phyloP scores from a whole-genome alignment of 2,113 vertebrate genomes.

The Campylomormyrus numenius region DNA sequence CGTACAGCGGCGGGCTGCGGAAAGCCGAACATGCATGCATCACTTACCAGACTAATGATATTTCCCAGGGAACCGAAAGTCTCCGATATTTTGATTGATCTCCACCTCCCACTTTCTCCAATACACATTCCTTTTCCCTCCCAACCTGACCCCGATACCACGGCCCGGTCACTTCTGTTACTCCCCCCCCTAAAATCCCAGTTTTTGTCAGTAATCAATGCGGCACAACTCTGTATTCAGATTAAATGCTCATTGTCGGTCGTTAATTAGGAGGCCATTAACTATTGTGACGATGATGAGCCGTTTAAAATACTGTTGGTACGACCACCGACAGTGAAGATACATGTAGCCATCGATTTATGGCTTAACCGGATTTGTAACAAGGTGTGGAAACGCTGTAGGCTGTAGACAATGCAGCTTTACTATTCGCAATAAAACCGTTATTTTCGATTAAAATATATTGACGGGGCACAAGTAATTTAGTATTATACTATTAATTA shows the following conservation, averaged over 20 bases:
- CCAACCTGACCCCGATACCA: background rate
- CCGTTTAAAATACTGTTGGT: background rate
- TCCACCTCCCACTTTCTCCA: background rate
- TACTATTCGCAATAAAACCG: background rate
- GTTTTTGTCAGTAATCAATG: background rate
- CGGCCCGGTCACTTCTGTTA: background rate
- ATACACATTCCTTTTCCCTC: constrained; percentile 10
- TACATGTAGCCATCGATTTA: background rate
- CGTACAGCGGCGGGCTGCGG: background rate
- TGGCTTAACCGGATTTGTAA: background rate
- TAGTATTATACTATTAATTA: too few relatives aligned
- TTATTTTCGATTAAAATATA: background rate
- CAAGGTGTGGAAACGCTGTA: background rate
- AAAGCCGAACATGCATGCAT: constrained; percentile 8
- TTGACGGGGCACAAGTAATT: too few relatives aligned
- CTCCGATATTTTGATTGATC: constrained; percentile 1
- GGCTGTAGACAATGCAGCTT: background rate
- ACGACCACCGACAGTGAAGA: background rate
- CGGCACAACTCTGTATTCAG: background rate
- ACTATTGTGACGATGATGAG: background rate
- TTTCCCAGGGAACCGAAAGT: background rate
- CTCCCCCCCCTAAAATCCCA: background rate
- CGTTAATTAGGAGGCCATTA: constrained; percentile 10
- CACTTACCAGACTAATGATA: background rate
- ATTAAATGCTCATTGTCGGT: background rate